Evolutionary conservation across 2,888 invertebrate genomes (phyloP).

Genomic region (Tetragnatha montana): DNA sequence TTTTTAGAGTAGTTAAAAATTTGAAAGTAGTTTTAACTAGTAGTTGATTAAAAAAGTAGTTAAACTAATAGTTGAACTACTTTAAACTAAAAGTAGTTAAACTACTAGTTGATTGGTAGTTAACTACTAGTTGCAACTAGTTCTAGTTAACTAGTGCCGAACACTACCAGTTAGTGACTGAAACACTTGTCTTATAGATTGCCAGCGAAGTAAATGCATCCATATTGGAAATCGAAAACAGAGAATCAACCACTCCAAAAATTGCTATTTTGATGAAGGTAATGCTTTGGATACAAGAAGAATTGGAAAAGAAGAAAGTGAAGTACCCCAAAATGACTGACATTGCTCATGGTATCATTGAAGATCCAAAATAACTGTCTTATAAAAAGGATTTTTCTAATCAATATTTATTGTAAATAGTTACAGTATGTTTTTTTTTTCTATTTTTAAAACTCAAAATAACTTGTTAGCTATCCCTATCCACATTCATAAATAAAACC

Average conservation of each 20-base stretch:
- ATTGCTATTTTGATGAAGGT: constrained; percentile 92
- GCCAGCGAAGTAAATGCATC: constrained; percentile 98
- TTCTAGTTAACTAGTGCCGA: too few species aligned
- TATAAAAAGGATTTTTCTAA: background rate
- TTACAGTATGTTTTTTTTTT: constrained; percentile 19
- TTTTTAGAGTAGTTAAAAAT: too few species aligned
- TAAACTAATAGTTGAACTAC: too few species aligned
- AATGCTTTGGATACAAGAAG: constrained; percentile 96
- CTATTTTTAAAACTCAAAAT: constrained; percentile 32
- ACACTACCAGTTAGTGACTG: too few species aligned
- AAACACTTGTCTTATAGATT: constrained; percentile 42
- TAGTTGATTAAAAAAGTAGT: too few species aligned
- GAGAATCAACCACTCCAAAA: constrained; percentile 91
- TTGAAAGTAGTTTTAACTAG: too few species aligned
- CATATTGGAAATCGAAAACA: constrained; percentile 94
- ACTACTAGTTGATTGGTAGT: too few species aligned
- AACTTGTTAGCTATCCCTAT: constrained; percentile 18
- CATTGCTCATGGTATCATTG: constrained; percentile 83
- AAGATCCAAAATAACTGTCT: constrained; percentile 81
- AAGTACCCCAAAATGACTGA: constrained; percentile 97
- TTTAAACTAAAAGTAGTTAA: too few species aligned
- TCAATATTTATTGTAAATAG: constrained; percentile 48
- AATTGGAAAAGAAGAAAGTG: constrained; percentile 94
- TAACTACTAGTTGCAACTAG: too few species aligned
- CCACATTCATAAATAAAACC: constrained; percentile 23